phyloP scores from a whole-genome alignment of 2,888 invertebrate species.

The Rugalucina vietnamica region DNA sequence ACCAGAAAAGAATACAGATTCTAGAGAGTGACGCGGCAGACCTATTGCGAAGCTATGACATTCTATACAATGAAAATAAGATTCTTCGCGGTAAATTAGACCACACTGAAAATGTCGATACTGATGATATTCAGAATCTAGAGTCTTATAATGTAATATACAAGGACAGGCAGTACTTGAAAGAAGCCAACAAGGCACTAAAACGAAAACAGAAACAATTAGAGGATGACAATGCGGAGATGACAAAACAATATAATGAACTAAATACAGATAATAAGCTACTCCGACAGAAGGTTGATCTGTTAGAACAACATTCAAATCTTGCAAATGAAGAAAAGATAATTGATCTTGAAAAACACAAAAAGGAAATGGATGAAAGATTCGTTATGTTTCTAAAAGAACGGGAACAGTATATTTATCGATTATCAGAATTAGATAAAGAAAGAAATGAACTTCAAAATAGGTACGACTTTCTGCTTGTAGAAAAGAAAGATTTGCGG shows the following conservation, averaged over 20 bases:
- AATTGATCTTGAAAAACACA: slow-evolving; percentile 43
- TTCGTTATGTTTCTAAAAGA: slow-evolving; percentile 58
- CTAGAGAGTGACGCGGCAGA: slow-evolving; percentile 53
- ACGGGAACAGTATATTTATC: slow-evolving; percentile 55
- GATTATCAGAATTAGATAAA: slow-evolving; percentile 52
- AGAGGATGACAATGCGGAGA: slow-evolving; percentile 49
- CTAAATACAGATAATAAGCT: slow-evolving; percentile 47
- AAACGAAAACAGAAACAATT: slow-evolving; percentile 53
- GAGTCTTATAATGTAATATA: slow-evolving; percentile 57
- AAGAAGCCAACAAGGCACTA: slow-evolving; percentile 55
- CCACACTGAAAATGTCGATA: slow-evolving; percentile 45
- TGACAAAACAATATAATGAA: slow-evolving; percentile 44
- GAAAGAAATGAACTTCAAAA: slow-evolving; percentile 54
- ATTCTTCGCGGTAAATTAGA: slow-evolving; percentile 54
- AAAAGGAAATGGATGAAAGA: slow-evolving; percentile 45
- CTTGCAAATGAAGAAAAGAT: slow-evolving; percentile 56
- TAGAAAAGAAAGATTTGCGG: slow-evolving; percentile 51
- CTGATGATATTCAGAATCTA: slow-evolving; percentile 35
- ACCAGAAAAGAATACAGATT: slow-evolving; percentile 45
- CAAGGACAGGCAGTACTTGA: slow-evolving; percentile 55
- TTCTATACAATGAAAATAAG: slow-evolving; percentile 59
- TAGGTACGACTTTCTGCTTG: slow-evolving; percentile 43
- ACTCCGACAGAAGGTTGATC: slow-evolving; percentile 54
- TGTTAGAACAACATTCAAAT: slow-evolving; percentile 54
- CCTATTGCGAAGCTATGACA: slow-evolving; percentile 56